These are phyloP conservation scores for Megalops atlanticus DNA, from an alignment of 2,113 vertebrate genomes.

Conservation along the genomic window DNA sequence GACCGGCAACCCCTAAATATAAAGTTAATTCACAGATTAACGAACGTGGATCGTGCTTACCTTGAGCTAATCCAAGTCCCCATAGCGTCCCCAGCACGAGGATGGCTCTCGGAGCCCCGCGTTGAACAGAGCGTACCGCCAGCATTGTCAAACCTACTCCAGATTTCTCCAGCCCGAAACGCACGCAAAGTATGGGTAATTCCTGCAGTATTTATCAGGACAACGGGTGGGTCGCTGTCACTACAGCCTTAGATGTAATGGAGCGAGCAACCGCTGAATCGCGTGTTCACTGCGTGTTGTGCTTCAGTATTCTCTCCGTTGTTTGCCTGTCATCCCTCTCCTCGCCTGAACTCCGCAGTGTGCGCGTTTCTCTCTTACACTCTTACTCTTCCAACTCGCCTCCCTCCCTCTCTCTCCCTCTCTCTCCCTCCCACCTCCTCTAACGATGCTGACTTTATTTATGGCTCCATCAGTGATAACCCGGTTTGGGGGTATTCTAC, in stretches of 20 bases:
- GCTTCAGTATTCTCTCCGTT: background rate
- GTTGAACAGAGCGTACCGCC: background rate
- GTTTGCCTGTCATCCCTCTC: slow-evolving; percentile 4
- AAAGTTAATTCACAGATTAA: background rate
- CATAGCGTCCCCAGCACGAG: slow-evolving; percentile 19
- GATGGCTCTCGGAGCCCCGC: slow-evolving; percentile 19
- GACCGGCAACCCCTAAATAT: background rate
- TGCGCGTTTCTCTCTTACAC: slow-evolving; percentile 23
- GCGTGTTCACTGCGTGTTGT: slow-evolving; percentile 14
- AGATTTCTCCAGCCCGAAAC: slow-evolving; percentile 13
- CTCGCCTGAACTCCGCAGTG: slow-evolving; percentile 36
- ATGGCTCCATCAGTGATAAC: background rate
- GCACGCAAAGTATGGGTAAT: background rate
- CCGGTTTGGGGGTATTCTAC: slow-evolving; percentile 2
- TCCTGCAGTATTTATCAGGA: background rate
- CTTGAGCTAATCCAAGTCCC: slow-evolving; percentile 25
- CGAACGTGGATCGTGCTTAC: slow-evolving; percentile 10
- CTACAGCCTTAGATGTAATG: background rate
- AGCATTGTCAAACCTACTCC: slow-evolving; percentile 25
- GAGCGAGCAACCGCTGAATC: background rate
- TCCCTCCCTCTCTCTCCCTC: background rate
- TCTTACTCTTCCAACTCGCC: background rate
- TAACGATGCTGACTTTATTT: slow-evolving; percentile 5
- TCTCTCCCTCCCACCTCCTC: slow-evolving; percentile 8
- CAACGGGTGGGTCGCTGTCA: background rate